These are phyloP conservation scores for Onychomys arenicola DNA, from an alignment of 2,797 vertebrate genomes.

Conservation along the genomic window DNA sequence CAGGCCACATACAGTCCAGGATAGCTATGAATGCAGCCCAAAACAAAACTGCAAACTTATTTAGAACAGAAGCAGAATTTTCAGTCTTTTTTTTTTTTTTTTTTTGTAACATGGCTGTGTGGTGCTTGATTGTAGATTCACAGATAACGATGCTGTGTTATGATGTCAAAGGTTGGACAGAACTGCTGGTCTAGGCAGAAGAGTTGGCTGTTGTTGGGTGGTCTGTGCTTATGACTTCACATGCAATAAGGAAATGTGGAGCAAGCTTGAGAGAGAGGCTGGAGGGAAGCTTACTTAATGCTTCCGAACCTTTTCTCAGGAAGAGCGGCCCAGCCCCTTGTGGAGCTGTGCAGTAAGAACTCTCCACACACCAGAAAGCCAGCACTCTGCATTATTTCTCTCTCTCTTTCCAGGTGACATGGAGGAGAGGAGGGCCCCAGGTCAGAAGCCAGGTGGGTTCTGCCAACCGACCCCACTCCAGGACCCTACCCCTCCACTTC, in stretches of 20 bases:
- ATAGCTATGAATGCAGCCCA: neutral
- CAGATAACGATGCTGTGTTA: neutral
- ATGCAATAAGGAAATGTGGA: neutral
- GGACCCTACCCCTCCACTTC: neutral
- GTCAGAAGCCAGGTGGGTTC: slow-evolving; percentile 76
- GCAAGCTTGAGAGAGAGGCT: no score
- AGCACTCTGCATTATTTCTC: neutral
- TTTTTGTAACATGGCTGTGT: neutral
- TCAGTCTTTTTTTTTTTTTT: neutral
- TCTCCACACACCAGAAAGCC: neutral
- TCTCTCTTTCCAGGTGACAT: slow-evolving; percentile 44
- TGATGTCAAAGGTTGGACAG: neutral
- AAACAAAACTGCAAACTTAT: neutral
- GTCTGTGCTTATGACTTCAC: neutral
- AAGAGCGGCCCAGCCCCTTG: neutral
- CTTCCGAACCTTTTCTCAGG: neutral
- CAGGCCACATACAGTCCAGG: no score
- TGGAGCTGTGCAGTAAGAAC: neutral
- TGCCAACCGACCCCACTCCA: neutral
- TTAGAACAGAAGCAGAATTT: neutral
- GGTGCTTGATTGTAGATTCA: neutral
- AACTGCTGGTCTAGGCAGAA: neutral
- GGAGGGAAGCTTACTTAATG: neutral
- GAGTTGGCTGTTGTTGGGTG: neutral
- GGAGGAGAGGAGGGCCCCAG: neutral